phyloP scores from a whole-genome alignment of 2,888 invertebrate genomes.

The Andrena bucephala region DNA sequence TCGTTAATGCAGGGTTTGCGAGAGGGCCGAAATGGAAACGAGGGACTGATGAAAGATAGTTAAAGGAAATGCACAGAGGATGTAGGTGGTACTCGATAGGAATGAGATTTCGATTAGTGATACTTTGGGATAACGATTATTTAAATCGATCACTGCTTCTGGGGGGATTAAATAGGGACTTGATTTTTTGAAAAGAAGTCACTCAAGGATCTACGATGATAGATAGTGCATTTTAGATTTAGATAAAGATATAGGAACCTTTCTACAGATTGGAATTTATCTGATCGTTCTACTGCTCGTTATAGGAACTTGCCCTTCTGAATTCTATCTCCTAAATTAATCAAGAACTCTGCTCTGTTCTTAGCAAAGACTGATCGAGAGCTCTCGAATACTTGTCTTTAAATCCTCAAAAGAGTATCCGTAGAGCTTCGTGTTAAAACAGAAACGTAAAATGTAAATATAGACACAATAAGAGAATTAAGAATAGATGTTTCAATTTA shows the following conservation, averaged over 20 bases:
- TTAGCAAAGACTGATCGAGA: no score
- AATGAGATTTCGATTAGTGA: slow-evolving; percentile 9
- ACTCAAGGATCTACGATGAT: background rate
- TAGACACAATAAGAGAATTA: no score
- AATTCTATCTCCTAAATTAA: background rate
- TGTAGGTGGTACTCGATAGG: background rate
- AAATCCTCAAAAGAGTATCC: no score
- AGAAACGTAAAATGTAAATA: no score
- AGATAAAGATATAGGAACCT: background rate
- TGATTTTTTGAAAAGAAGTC: background rate
- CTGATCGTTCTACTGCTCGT: background rate
- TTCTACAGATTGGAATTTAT: slow-evolving; percentile 6
- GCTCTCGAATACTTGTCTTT: no score
- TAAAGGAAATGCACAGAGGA: background rate
- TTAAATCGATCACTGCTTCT: background rate
- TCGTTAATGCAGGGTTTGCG: background rate
- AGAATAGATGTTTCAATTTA: no score
- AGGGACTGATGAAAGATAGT: background rate
- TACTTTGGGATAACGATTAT: slow-evolving; percentile 14
- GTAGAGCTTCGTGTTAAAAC: no score
- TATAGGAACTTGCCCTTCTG: background rate
- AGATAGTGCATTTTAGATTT: background rate
- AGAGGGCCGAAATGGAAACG: background rate
- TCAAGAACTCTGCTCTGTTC: no score
- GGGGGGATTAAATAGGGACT: background rate